phyloP scores from a whole-genome alignment of 23 tunicate genomes.

The Ascidia mentula region DNA sequence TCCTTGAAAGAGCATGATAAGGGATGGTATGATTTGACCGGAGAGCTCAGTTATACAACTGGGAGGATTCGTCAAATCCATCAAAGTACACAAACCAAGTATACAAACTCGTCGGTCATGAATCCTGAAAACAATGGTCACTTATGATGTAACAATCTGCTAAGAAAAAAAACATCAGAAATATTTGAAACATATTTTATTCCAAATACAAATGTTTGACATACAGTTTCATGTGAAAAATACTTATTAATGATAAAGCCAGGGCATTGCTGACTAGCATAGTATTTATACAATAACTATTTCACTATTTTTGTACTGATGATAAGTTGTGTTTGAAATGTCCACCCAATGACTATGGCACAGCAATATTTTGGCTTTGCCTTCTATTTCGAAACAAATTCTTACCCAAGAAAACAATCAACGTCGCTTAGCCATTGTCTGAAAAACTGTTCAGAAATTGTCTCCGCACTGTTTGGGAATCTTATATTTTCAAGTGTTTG shows the following conservation, averaged over 20 bases:
- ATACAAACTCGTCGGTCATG: slow-evolving; percentile 90
- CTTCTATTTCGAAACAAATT: background rate
- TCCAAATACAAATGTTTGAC: no score
- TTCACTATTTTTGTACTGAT: no score
- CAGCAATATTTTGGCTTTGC: background rate
- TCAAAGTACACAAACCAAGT: slow-evolving; percentile 77
- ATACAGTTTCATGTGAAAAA: no score
- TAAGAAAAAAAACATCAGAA: background rate
- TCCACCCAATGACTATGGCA: no score
- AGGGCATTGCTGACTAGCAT: no score
- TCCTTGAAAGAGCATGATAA: slow-evolving; percentile 88
- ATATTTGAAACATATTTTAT: background rate
- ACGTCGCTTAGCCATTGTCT: slow-evolving; percentile 84
- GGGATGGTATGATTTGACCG: slow-evolving; percentile 65
- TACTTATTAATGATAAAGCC: no score
- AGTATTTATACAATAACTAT: no score
- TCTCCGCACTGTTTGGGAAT: slow-evolving; percentile 74
- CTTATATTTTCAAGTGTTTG: slow-evolving; percentile 75
- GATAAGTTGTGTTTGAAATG: no score
- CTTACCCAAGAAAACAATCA: slow-evolving; percentile 85
- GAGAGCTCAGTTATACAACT: slow-evolving; percentile 47
- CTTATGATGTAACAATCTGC: background rate
- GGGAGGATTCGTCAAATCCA: slow-evolving; percentile 58
- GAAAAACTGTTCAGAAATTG: slow-evolving; percentile 85
- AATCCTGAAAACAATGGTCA: slow-evolving; percentile 36